A percentile compares a stretch with the other conserved stretches of the same genome.
phyloP scores from a whole-genome alignment of 2,113 vertebrate species.

The Antechinus flavipes region DNA sequence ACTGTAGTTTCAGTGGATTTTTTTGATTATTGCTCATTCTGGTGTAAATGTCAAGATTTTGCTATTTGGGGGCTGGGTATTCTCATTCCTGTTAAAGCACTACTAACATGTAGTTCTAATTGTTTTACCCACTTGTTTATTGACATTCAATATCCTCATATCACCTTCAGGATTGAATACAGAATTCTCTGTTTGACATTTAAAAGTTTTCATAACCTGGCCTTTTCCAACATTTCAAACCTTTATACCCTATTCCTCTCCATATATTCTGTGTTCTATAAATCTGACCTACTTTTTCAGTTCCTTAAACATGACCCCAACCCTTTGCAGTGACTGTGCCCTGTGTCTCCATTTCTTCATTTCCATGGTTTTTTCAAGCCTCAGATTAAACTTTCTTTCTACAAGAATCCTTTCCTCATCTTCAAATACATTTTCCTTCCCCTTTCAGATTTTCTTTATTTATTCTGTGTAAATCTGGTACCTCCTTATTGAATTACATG shows the following conservation, averaged over 20 bases:
- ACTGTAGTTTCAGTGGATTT: background rate
- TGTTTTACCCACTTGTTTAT: background rate
- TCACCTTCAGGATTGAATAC: background rate
- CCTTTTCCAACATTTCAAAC: background rate
- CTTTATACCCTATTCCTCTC: background rate
- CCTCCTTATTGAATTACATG: background rate
- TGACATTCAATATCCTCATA: background rate
- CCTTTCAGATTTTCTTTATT: background rate
- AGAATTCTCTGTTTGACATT: background rate
- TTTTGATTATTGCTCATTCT: background rate
- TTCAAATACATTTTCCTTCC: background rate
- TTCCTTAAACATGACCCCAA: background rate
- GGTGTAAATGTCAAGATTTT: background rate
- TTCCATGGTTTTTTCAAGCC: background rate
- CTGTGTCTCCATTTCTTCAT: background rate
- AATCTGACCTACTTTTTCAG: background rate
- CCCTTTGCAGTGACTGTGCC: too few relatives aligned
- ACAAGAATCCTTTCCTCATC: background rate
- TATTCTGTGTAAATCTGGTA: background rate
- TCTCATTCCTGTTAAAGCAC: too few relatives aligned
- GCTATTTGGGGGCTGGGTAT: background rate
- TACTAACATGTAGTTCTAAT: too few relatives aligned
- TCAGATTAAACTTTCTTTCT: background rate
- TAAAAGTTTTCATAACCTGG: background rate
- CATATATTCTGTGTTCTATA: background rate